Evolutionary conservation across 2,888 invertebrate genomes (phyloP).

Genomic region (Steinernema scapterisci): DNA sequence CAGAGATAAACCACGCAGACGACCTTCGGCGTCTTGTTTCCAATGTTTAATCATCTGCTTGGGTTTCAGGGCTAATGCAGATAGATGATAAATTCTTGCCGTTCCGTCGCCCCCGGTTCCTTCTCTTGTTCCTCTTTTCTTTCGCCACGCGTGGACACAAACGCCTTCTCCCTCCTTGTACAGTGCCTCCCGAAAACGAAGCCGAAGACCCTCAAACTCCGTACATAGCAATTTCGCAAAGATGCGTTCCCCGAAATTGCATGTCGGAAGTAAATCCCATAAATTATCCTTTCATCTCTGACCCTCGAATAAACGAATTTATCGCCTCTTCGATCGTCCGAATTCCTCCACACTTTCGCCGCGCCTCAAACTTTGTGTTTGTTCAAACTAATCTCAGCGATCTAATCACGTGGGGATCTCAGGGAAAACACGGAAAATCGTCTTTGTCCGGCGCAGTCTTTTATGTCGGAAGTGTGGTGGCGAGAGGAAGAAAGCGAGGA

Average conservation of each 20-base stretch:
- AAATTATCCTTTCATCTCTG: conserved; percentile 21
- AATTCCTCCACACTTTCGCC: conserved; percentile 25
- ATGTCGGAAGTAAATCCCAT: not conserved
- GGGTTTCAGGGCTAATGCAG: no score
- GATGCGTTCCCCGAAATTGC: not conserved
- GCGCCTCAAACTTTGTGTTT: not conserved
- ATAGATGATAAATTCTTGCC: not conserved
- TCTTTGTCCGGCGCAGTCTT: no score
- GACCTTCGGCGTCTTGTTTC: not conserved
- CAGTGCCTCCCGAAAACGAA: not conserved
- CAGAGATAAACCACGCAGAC: not conserved
- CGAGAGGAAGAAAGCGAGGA: no score
- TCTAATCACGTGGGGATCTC: not conserved
- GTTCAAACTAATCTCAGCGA: not conserved
- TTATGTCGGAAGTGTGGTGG: no score
- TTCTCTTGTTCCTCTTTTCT: not conserved
- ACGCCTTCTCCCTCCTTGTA: not conserved
- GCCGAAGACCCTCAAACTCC: not conserved
- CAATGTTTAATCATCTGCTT: not conserved
- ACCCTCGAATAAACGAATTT: not conserved
- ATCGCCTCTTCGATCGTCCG: conserved; percentile 29
- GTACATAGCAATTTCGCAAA: not conserved
- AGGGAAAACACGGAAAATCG: not conserved
- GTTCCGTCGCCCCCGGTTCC: not conserved
- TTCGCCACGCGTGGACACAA: no score